Evolutionary conservation across 2,888 invertebrate genomes (phyloP).

Genomic region (Pheosia tremula): DNA sequence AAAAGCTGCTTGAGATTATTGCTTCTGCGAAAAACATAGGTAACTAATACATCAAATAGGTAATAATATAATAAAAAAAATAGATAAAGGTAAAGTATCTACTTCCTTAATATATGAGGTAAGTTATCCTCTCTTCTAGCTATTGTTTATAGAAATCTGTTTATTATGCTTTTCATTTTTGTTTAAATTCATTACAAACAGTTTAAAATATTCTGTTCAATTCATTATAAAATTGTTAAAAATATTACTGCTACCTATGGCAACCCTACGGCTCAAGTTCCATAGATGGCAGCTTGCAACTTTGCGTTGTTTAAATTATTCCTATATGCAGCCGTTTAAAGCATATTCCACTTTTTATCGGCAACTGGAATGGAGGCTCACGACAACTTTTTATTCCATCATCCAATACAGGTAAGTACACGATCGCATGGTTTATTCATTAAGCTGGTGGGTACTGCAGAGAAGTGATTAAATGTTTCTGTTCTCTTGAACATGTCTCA

Average conservation of each 20-base stretch:
- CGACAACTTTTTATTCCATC: constrained; percentile 26
- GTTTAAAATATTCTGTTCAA: no score
- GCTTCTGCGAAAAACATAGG: no score
- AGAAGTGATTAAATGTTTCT: constrained; percentile 1
- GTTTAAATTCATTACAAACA: no score
- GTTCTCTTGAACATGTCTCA: not conserved
- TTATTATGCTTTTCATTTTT: no score
- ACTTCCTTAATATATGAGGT: no score
- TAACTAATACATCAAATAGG: no score
- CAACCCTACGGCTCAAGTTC: constrained; percentile 44
- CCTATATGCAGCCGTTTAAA: constrained; percentile 20
- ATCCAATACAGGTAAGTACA: constrained; percentile 16
- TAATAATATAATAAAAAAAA: no score
- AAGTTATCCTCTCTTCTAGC: no score
- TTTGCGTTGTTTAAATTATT: constrained; percentile 36
- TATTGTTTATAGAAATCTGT: no score
- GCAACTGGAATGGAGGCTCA: constrained; percentile 12
- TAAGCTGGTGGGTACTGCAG: constrained; percentile 3
- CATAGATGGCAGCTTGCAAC: constrained; percentile 73
- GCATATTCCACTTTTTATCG: constrained; percentile 34
- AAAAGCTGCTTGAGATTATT: no score
- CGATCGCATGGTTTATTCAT: constrained; percentile 22
- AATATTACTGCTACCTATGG: not conserved
- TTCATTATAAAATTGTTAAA: no score
- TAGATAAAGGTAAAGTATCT: no score